These are phyloP conservation scores for Chondrosia reniformis DNA, from an alignment of 37 sponge, comb jelly and placozoan genomes.

Conservation along the genomic window DNA sequence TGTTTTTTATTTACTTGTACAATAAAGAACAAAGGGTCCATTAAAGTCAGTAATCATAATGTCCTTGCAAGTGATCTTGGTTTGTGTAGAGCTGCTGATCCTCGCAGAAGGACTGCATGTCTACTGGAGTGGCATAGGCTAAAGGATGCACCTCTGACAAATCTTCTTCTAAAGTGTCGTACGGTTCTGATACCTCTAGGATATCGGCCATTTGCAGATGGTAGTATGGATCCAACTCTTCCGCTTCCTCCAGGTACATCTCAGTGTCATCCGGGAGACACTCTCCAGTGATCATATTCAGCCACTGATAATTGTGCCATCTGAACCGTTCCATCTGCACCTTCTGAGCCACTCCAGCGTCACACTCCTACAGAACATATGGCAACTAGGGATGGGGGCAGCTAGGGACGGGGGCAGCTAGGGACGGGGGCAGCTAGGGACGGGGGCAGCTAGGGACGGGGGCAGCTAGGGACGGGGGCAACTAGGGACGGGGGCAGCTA, in stretches of 20 bases:
- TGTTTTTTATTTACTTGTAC: no score
- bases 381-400: no score
- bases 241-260: conserved; percentile 37
- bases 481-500: no score
- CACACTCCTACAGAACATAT: conserved; percentile 61
- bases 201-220: conserved; percentile 54
- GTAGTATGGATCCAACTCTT: conserved; percentile 57
- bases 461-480: no score
- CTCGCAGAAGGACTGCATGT: neutral
- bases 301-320: conserved; percentile 89
- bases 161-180: neutral
- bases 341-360: conserved; percentile 66
- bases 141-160: neutral
- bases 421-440: no score
- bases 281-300: conserved; percentile 80
- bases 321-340: conserved; percentile 71
- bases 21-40: no score
- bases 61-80: no score
- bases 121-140: neutral
- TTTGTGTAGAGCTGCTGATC: no score
- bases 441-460: no score
- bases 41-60: no score
- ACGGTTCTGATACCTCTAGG: conserved; percentile 25
- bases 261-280: conserved; percentile 22
- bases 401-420: no score